A percentile compares a stretch with the other conserved stretches of the same genome.
phyloP scores from a whole-genome alignment of 2,797 vertebrate genomes.

The Trematomus bernacchii region DNA sequence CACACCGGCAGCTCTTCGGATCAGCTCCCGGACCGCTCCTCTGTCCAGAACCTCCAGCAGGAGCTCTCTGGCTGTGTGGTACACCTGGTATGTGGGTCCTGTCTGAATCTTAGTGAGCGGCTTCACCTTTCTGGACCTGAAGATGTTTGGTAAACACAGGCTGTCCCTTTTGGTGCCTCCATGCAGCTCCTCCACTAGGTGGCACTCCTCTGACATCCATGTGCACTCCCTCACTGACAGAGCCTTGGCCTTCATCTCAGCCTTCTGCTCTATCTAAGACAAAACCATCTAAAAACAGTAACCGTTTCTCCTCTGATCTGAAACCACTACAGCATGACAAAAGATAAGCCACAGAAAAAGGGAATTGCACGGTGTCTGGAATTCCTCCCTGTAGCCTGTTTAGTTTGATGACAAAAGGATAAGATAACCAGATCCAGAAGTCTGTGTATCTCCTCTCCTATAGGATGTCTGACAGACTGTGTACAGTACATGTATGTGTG shows the following conservation, averaged over 20 bases:
- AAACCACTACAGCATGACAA: not conserved
- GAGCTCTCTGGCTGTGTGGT: constrained; percentile 69
- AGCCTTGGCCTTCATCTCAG: constrained; percentile 74
- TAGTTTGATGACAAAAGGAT: not conserved
- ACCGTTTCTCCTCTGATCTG: constrained; percentile 2
- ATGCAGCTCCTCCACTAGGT: constrained; percentile 49
- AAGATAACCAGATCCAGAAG: not conserved
- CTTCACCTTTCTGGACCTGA: constrained; percentile 71
- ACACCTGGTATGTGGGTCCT: constrained; percentile 59
- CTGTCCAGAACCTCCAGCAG: constrained; percentile 73
- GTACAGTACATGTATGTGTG: constrained; percentile 6
- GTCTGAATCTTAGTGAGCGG: constrained; percentile 37
- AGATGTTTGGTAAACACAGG: constrained; percentile 76
- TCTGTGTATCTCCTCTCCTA: constrained; percentile 15
- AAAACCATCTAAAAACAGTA: constrained; percentile 3
- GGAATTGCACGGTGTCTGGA: not conserved
- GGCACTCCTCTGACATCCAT: constrained; percentile 81
- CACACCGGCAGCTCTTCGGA: constrained; percentile 50
- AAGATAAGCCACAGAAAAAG: constrained; percentile 1
- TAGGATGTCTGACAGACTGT: constrained; percentile 9
- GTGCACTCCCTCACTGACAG: constrained; percentile 70
- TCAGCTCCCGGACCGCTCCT: constrained; percentile 66
- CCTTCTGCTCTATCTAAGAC: constrained; percentile 13
- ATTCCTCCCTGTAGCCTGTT: constrained; percentile 1
- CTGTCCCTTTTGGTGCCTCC: constrained; percentile 42